Conservation (phyloP, 2,113 vertebrate genomes). For the Porphyrio hochstetteri region DNA sequence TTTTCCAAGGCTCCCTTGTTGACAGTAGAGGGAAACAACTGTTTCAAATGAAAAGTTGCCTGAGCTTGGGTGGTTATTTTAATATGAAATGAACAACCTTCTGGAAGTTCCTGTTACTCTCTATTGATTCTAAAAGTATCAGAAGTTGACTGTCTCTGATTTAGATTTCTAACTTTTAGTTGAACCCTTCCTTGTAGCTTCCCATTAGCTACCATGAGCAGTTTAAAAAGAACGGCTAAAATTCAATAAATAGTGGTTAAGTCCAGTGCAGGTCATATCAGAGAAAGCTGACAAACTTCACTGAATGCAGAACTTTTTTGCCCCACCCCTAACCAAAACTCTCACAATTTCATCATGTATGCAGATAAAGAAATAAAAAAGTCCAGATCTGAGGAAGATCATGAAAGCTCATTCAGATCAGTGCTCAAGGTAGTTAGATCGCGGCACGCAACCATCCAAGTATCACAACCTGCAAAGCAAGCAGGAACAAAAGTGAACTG, state of each 20-base stretch:
- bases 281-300: not conserved
- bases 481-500: not conserved
- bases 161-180: not conserved
- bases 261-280: not conserved
- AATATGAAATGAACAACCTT: not conserved
- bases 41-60: not conserved
- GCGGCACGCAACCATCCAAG: not conserved
- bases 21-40: not conserved
- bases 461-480: not conserved
- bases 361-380: not conserved
- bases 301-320: not conserved
- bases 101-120: not conserved
- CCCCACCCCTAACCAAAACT: not conserved
- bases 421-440: not conserved
- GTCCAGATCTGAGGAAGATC: not conserved
- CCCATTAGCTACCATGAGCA: not conserved
- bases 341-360: not conserved
- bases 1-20: not conserved
- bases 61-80: not conserved
- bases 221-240: not conserved
- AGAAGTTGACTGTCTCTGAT: not conserved
- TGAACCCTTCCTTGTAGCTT: not conserved
- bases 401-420: not conserved
- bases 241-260: not conserved
- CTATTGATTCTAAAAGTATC: not conserved